A percentile compares a stretch with the other conserved stretches of the same genome.
These are phyloP conservation scores for Epicauta chinensis DNA, from an alignment of 1,140 invertebrate genomes.

Conservation along the genomic window DNA sequence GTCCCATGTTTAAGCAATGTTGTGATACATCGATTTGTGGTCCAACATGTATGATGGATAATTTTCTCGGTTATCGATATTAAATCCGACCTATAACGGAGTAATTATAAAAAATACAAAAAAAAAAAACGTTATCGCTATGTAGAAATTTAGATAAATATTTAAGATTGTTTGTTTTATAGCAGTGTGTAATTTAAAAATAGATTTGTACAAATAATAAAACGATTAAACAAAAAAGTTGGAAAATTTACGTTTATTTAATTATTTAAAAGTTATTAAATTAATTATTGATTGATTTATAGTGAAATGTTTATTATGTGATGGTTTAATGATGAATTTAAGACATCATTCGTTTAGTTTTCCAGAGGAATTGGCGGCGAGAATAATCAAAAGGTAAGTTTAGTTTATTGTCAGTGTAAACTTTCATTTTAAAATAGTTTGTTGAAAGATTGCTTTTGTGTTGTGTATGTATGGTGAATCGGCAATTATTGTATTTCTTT, in stretches of 20 bases:
- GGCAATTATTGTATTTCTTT: too few relatives aligned
- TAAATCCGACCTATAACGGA: not conserved
- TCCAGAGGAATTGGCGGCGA: not conserved
- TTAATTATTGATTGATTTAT: conserved; percentile 8
- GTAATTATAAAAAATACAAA: not conserved
- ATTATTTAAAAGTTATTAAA: conserved; percentile 6
- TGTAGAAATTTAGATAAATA: not conserved
- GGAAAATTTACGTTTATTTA: too few relatives aligned
- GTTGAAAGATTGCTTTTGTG: too few relatives aligned
- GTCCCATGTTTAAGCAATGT: conserved; percentile 13
- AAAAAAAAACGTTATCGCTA: not conserved
- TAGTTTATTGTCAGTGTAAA: not conserved
- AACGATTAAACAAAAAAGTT: too few relatives aligned
- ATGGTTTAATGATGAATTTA: not conserved
- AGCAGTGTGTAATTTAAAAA: too few relatives aligned
- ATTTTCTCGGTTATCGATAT: conserved; percentile 9
- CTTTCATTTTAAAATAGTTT: not conserved
- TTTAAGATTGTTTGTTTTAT: too few relatives aligned
- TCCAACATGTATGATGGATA: conserved; percentile 9
- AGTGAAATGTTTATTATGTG: not conserved
- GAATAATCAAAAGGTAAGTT: not conserved
- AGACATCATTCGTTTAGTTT: not conserved
- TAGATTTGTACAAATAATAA: too few relatives aligned
- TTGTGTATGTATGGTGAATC: too few relatives aligned
- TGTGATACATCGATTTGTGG: conserved; percentile 17